Evolutionary conservation across 2,797 vertebrate genomes (phyloP).

Genomic region (Acanthiza pusilla): DNA sequence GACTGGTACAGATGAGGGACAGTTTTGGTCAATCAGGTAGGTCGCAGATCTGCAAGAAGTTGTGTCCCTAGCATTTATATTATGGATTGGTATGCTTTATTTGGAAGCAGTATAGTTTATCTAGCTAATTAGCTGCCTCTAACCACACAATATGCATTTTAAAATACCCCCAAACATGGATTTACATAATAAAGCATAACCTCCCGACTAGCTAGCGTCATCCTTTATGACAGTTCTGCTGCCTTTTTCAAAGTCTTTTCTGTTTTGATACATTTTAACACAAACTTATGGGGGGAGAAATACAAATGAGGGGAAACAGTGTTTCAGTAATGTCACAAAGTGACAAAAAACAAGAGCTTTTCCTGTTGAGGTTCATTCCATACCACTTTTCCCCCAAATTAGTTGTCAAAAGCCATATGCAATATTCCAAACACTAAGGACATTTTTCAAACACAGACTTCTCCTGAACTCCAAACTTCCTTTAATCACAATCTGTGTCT

Average conservation of each 20-base stretch:
- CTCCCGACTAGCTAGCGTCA: not conserved
- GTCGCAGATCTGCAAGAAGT: not conserved
- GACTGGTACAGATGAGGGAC: not conserved
- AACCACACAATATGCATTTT: not conserved
- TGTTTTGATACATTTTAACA: slow-evolving; percentile 23
- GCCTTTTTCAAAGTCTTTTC: slow-evolving; percentile 33
- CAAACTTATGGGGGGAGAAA: not conserved
- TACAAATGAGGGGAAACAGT: not conserved
- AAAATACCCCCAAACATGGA: not conserved
- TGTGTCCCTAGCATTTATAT: not conserved
- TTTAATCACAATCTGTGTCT: slow-evolving; percentile 24
- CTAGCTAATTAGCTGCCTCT: not conserved
- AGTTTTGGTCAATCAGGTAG: not conserved
- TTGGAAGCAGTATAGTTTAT: not conserved
- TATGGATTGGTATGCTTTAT: not conserved
- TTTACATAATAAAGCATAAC: slow-evolving; percentile 14
- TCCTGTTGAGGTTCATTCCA: slow-evolving; percentile 26
- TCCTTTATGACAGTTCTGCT: not conserved
- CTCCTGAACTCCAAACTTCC: slow-evolving; percentile 13
- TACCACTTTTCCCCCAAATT: slow-evolving; percentile 15
- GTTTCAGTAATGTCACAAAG: slow-evolving; percentile 23
- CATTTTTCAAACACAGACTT: slow-evolving; percentile 1
- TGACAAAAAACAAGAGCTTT: slow-evolving; percentile 42
- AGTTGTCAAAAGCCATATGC: slow-evolving; percentile 9
- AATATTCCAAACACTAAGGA: not conserved